Base-by-base conservation (phyloP, 1,140 invertebrate species). In the Saccostrea echinata region DNA sequence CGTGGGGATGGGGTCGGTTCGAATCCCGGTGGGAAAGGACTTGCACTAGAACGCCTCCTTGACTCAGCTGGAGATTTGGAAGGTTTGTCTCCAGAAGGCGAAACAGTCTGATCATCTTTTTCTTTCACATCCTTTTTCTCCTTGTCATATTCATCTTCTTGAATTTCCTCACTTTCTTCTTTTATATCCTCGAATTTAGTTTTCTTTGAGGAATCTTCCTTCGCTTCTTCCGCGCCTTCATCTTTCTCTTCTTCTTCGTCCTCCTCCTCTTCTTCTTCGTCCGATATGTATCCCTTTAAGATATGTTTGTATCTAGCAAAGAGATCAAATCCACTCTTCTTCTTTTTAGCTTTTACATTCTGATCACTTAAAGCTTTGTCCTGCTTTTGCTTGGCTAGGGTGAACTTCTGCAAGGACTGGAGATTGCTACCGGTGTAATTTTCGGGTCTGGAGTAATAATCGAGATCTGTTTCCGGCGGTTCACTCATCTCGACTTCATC, bases 351-450 rank as follows among this genome's bases (percentile, higher is more conserved):
- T 51, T 90, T 90, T 76, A 90, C 91, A 51, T 84, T 64, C 30
- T 86, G 82, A 9, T 88, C 68, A 35, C 76, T n/a, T n/a, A 76
- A 84, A 24, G 64, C 71, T 35, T 89, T 90, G 82, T 91, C 89
- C 84, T 91, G 90, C 43, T 92, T 93, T 27, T 86, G 89, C 85
- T 90, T 91, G 18, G 91, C 91, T 16, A 87, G 68, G 43, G 88
- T 87, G 55, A 93, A 90, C 18, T 76, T 83, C 80, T 92, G 91
- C 13, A 93, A 61, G 21, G 91, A 64, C 57, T 90, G 90, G 11
- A 93, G 88, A 82, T 91, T 93, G 76, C 91, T 91, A 27, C 93
- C 93, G n/a, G 90, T 92, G 68, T 93, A 93, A 86, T 93, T 93
- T 87, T 93, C 93, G 1, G 93, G 93, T 80, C 91, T 90, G 0